Percentiles rank a stretch among this genome's conserved stretches.
Conservation (phyloP, 2,113 vertebrate genomes). For the Erinaceus europaeus region DNA sequence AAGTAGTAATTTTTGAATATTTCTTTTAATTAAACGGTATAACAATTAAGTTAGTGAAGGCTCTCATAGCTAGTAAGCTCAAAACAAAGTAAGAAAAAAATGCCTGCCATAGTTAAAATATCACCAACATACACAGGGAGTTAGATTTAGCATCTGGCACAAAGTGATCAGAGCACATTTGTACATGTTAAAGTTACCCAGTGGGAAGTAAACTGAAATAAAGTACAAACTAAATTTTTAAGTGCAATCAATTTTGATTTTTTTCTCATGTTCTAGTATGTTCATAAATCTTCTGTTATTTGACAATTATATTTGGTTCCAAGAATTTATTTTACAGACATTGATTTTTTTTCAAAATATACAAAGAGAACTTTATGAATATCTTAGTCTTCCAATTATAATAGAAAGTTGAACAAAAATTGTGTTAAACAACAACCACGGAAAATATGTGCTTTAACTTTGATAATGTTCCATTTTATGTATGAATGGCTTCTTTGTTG, state of each 20-base stretch:
- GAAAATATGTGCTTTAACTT: too few relatives aligned
- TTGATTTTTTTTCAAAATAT: neutral
- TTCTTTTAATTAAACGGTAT: neutral
- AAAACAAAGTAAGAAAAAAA: neutral
- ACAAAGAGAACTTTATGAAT: neutral
- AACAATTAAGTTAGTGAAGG: neutral
- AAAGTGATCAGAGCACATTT: neutral
- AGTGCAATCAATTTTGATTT: neutral
- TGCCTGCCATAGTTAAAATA: neutral
- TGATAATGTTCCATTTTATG: too few relatives aligned
- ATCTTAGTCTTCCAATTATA: neutral
- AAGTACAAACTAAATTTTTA: neutral
- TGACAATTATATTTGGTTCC: too few relatives aligned
- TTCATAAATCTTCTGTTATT: too few relatives aligned
- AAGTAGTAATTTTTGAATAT: neutral
- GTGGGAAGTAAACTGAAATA: neutral
- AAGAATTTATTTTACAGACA: neutral
- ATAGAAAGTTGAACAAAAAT: too few relatives aligned
- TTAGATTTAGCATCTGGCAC: neutral
- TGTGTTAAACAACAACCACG: too few relatives aligned
- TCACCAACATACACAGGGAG: neutral
- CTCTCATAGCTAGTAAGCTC: neutral
- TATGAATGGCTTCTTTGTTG: constrained; percentile 45
- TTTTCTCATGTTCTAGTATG: neutral
- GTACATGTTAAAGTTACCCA: neutral